Percentiles rank a stretch among this genome's conserved stretches.
Conservation (phyloP, 2,113 vertebrate species). For the Bungarus multicinctus region DNA sequence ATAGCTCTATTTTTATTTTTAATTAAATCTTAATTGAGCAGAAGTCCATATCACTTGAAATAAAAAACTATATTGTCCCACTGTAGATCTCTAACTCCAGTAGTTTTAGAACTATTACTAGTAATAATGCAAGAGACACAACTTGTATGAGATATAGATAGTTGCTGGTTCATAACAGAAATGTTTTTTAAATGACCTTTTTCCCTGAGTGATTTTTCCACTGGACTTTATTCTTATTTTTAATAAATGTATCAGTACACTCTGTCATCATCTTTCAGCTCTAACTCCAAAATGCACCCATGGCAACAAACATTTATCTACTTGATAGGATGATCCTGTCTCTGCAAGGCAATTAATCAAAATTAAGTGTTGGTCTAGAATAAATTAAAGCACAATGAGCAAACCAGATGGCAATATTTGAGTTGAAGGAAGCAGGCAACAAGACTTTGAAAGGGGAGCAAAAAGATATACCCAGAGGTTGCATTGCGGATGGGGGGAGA, state of each 20-base stretch:
- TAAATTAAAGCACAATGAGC: not conserved
- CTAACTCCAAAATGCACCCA: not conserved
- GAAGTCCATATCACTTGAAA: not conserved
- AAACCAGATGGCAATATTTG: not conserved
- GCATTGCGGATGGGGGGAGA: not conserved
- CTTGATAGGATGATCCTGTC: not conserved
- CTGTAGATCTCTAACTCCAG: not conserved
- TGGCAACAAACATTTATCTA: not conserved
- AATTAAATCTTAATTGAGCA: not conserved
- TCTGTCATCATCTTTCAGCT: not conserved
- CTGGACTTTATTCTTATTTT: not conserved
- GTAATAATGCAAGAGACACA: not conserved
- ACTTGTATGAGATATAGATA: not conserved
- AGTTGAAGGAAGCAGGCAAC: not conserved
- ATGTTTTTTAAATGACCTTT: not conserved
- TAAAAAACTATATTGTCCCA: not conserved
- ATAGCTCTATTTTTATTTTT: not conserved
- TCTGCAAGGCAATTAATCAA: not conserved
- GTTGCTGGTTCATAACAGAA: not conserved
- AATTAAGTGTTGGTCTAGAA: not conserved
- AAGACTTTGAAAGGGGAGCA: not conserved
- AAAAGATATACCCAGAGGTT: not conserved
- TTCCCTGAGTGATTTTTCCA: not conserved
- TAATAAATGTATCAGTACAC: not conserved
- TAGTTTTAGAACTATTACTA: not conserved